Conservation (phyloP, 2,797 vertebrate genomes). For the Enteromius argenteus region DNA sequence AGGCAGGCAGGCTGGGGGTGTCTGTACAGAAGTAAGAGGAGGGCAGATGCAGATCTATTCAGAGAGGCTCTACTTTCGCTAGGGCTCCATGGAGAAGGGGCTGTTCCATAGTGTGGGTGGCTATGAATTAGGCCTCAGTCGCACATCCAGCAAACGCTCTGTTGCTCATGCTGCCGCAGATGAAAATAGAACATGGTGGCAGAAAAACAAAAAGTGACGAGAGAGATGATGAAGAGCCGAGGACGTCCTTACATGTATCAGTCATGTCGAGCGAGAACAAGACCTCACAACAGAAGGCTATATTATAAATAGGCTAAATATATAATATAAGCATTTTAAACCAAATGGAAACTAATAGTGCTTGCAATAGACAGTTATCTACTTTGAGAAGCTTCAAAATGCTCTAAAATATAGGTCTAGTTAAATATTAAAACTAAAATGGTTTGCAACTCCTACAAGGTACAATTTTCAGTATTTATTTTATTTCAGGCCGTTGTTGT, state of each 20-base stretch:
- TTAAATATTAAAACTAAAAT: neutral
- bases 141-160: slow-evolving; percentile 58
- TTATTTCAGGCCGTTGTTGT: neutral
- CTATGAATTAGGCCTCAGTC: slow-evolving; percentile 58
- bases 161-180: slow-evolving; percentile 52
- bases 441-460: neutral
- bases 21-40: slow-evolving; percentile 49
- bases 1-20: slow-evolving; percentile 47
- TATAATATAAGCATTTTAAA: neutral
- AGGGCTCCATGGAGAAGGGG: slow-evolving; percentile 59
- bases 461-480: neutral
- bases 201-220: slow-evolving; percentile 57
- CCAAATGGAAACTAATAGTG: neutral
- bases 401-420: neutral
- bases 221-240: slow-evolving; percentile 38
- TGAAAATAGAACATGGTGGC: slow-evolving; percentile 58
- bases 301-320: neutral
- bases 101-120: slow-evolving; percentile 61
- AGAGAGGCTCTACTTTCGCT: slow-evolving; percentile 53
- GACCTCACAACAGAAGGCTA: neutral
- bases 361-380: neutral
- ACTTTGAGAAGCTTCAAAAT: neutral
- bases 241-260: slow-evolving; percentile 27
- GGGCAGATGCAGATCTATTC: slow-evolving; percentile 57
- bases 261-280: neutral